A percentile compares a stretch with the other conserved stretches of the same genome.
phyloP scores from a whole-genome alignment of 1,140 invertebrate genomes.

The Metopolophium dirhodum region DNA sequence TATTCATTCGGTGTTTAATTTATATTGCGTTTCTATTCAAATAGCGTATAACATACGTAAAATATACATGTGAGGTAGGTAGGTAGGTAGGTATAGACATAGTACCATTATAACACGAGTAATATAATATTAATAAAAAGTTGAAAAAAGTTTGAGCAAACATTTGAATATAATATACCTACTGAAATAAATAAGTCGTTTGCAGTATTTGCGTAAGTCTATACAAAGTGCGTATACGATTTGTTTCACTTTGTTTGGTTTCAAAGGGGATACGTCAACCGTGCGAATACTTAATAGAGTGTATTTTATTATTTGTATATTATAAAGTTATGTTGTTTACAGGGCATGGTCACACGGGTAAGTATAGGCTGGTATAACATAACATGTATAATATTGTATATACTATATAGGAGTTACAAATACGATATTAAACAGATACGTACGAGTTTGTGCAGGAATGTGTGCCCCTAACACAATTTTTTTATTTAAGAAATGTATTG shows the following conservation, averaged over 20 bases:
- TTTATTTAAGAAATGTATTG: no score
- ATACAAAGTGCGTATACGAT: not conserved
- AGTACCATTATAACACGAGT: not conserved
- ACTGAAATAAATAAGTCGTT: conserved; percentile 35
- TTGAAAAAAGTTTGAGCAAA: not conserved
- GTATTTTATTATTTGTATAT: not conserved
- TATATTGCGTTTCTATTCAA: not conserved
- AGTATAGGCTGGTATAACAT: not conserved
- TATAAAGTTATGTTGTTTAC: no score
- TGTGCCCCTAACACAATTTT: no score
- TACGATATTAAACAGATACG: not conserved
- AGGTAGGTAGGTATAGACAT: not conserved
- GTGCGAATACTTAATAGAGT: not conserved
- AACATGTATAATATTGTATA: not conserved
- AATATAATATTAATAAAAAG: not conserved
- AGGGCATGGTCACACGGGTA: not conserved
- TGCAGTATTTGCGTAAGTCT: not conserved
- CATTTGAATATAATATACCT: not conserved
- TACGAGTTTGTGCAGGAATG: not conserved
- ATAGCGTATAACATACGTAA: not conserved
- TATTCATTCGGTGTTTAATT: not conserved
- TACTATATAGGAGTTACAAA: not conserved
- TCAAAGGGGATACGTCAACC: conserved; percentile 2
- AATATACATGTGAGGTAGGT: not conserved
- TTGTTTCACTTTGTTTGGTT: conserved; percentile 19